Evolutionary conservation across 2,888 invertebrate genomes (phyloP), one percentile per base, ranked within the genome.

Genomic region (Drosophila testacea): DNA sequence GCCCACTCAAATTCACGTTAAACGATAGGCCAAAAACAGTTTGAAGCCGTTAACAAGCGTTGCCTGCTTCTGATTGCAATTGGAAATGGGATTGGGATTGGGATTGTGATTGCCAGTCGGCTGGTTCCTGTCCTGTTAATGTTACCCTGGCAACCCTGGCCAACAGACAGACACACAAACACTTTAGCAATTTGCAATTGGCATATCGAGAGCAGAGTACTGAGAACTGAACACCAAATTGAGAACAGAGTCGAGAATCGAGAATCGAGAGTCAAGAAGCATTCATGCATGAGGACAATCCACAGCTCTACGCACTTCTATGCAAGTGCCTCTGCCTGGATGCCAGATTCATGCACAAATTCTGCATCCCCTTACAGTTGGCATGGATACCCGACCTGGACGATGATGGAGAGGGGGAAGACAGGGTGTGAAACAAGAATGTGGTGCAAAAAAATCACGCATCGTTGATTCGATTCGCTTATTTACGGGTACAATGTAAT

Each of bases 221-320:
- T 16, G n/a, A 51, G 22, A 34, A 34, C 28, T 5, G 34, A 42
- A 32, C 32, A 32, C 32, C 7, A 7, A 32, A 32, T 9, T 7
- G 32, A 34, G 42, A 13, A 10, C 57, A 42, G 73, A 62, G 72
- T 13, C n/a, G 34, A 38, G 48, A 42, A 22, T 22, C 22, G 48
- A 32, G 54, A 50, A 50, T 22, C 7, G 69, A 50, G 60, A 77
- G 66, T 70, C 77, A 70, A 88, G 69, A 83, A 68, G 68, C 83
- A 83, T 54, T 77, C 78, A 88, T 73, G 88, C 86, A 83, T 85
- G 69, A 62, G 63, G 50, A 81, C 73, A 69, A 70, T 68, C 55
- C 80, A 82, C 66, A 83, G 76, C 85, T 82, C 73, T 75, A 66
- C 85, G 83, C 78, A 72, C 77, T 76, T 70, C 69, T 67, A 76